Conservation (phyloP, 2,888 invertebrate genomes). For the Tenodera sinensis region DNA sequence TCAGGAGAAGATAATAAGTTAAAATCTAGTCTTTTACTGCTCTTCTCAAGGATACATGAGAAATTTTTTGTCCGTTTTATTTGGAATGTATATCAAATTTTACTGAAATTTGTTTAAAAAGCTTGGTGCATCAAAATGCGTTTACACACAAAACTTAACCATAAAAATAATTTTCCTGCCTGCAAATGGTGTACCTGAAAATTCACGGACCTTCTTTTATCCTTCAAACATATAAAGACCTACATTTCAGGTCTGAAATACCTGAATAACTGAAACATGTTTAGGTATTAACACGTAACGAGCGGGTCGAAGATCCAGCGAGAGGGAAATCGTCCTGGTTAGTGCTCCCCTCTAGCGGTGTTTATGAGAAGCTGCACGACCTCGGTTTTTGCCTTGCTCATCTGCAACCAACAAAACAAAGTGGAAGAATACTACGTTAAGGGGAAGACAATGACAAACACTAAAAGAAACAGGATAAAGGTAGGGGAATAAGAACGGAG, state of each 20-base stretch:
- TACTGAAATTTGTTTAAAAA: no score
- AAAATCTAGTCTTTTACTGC: no score
- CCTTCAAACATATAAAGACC: background rate
- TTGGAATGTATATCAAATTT: no score
- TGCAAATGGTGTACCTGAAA: no score
- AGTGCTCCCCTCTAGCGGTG: constrained; percentile 17
- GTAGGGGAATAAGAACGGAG: background rate
- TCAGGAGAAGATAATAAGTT: no score
- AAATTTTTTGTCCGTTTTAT: no score
- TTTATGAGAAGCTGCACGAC: background rate
- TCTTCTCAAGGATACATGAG: no score
- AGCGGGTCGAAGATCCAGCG: background rate
- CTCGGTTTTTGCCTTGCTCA: background rate
- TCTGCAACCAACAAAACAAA: constrained; percentile 8
- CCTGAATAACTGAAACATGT: background rate
- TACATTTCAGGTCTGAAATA: background rate
- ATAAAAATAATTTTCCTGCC: no score
- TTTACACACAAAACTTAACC: no score
- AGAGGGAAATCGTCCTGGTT: background rate
- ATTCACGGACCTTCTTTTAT: no score
- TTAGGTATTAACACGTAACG: background rate
- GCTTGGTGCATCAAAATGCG: no score
- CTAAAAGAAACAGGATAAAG: background rate
- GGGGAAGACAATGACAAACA: background rate
- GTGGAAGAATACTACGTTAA: background rate